Conservation (phyloP, 2,113 vertebrate species). For the Nesogale talazaci region DNA sequence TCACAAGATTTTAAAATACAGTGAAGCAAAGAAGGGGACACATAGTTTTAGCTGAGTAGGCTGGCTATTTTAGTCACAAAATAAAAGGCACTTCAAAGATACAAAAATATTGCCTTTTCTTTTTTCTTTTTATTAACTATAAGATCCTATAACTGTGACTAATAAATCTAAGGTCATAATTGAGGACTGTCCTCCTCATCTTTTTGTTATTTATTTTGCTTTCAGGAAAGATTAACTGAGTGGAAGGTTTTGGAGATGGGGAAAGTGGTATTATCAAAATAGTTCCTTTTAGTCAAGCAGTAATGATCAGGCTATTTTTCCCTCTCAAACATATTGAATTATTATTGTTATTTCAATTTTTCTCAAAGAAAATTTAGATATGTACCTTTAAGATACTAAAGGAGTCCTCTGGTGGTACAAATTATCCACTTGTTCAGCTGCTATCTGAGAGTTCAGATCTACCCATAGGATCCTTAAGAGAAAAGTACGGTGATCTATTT, state of each 20-base stretch:
- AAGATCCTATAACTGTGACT: not conserved
- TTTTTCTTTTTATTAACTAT: not conserved
- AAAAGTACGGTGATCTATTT: not conserved
- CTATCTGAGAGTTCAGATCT: not conserved
- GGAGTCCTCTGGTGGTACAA: not conserved
- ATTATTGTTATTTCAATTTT: not conserved
- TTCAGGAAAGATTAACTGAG: not conserved
- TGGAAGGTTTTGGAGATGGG: fast-evolving
- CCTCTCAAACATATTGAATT: not conserved
- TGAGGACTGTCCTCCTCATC: not conserved
- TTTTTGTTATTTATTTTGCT: not conserved
- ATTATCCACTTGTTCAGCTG: not conserved
- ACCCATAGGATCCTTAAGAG: not conserved
- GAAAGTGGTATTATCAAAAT: slow-evolving; percentile 5
- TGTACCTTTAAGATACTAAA: not conserved
- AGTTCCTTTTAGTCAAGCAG: not conserved
- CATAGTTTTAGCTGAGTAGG: not conserved
- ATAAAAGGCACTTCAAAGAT: not conserved
- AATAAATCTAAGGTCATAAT: not conserved
- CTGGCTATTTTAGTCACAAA: not conserved
- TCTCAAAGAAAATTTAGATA: not conserved
- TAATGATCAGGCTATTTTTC: not conserved
- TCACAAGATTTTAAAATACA: not conserved
- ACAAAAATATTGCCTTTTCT: not conserved
- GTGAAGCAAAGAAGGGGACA: not conserved